Evolutionary conservation across 2,797 vertebrate species (phyloP).

Genomic region (Myotis planiceps): DNA sequence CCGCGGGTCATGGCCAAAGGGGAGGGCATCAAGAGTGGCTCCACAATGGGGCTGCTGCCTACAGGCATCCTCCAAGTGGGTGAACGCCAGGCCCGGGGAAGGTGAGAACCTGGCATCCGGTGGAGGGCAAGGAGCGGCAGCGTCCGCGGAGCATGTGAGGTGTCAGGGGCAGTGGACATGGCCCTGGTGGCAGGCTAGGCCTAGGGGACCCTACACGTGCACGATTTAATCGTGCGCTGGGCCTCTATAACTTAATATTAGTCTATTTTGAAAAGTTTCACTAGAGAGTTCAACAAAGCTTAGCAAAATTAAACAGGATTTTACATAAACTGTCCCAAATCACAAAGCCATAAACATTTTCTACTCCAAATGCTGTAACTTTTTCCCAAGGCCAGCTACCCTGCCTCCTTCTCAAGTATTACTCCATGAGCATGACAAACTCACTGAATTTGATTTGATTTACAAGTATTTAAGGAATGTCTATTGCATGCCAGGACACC

Average conservation of each 20-base stretch:
- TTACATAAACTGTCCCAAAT: neutral
- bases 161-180: too few relatives aligned
- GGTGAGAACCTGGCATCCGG: too few relatives aligned
- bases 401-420: neutral
- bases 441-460: constrained; percentile 2
- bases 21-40: too few relatives aligned
- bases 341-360: constrained; percentile 41
- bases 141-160: too few relatives aligned
- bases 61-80: too few relatives aligned
- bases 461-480: neutral
- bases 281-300: constrained; percentile 3
- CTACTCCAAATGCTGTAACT: neutral
- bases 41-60: too few relatives aligned
- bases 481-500: neutral
- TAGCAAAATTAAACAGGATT: constrained; percentile 21
- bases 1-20: too few relatives aligned
- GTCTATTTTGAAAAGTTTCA: constrained; percentile 50
- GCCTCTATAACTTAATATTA: neutral
- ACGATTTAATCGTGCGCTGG: too few relatives aligned
- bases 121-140: too few relatives aligned
- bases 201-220: too few relatives aligned
- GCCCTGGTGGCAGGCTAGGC: too few relatives aligned
- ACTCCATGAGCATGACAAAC: neutral
- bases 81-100: too few relatives aligned
- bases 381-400: neutral